A percentile compares a stretch with the other conserved stretches of the same genome.
Conservation (phyloP, 2,888 invertebrate genomes). For the Drosophila rellima region DNA sequence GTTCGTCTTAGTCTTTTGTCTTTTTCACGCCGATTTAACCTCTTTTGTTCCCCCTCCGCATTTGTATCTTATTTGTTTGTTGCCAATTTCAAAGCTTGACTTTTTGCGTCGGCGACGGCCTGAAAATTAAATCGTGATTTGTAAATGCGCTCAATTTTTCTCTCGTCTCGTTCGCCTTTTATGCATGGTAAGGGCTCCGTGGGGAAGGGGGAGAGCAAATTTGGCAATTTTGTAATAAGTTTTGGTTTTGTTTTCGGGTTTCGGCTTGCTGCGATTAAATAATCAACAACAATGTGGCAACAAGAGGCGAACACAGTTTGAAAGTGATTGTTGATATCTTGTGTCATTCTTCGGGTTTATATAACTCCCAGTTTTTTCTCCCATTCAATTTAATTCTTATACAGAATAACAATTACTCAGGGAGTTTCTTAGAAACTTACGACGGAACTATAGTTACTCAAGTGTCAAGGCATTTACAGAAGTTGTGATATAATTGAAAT, state of each 20-base stretch:
- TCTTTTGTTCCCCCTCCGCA: not conserved
- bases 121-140: constrained; percentile 83
- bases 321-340: constrained; percentile 61
- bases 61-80: constrained; percentile 72
- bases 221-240: constrained; percentile 81
- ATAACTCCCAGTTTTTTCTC: constrained; percentile 29
- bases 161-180: constrained; percentile 59
- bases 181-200: constrained; percentile 9
- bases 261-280: constrained; percentile 68
- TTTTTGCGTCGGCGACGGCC: constrained; percentile 61
- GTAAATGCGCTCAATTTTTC: constrained; percentile 78
- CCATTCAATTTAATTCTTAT: not conserved
- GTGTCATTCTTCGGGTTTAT: constrained; percentile 54
- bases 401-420: constrained; percentile 9
- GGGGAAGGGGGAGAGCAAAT: constrained; percentile 35
- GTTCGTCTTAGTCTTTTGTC: constrained; percentile 69
- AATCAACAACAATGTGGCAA: constrained; percentile 76
- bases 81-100: constrained; percentile 80
- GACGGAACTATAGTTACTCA: constrained; percentile 9
- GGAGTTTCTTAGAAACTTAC: not conserved
- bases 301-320: constrained; percentile 43
- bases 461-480: not conserved
- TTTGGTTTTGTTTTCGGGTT: constrained; percentile 47
- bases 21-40: constrained; percentile 64
- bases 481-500: constrained; percentile 21